Evolutionary conservation across 2,113 vertebrate genomes (phyloP).

Genomic region (Eptesicus fuscus): DNA sequence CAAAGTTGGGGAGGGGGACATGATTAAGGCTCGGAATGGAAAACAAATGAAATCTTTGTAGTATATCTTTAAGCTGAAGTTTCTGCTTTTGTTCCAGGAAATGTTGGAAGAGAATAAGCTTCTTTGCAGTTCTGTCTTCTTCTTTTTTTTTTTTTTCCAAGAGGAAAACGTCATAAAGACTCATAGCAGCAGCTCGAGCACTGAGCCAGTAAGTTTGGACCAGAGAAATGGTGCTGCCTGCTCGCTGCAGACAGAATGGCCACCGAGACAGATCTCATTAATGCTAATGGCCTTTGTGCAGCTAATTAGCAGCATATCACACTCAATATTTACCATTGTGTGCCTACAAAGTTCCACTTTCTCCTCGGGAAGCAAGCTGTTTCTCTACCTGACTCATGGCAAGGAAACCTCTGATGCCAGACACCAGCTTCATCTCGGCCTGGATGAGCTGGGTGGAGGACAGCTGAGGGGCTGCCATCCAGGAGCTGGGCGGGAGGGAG

Average conservation of each 20-base stretch:
- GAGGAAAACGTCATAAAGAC: not conserved
- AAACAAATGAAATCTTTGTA: not conserved
- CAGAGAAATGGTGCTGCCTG: not conserved
- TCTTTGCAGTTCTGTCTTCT: not conserved
- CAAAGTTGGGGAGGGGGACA: not conserved
- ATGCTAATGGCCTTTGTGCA: constrained; percentile 66
- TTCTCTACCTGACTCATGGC: constrained; percentile 52
- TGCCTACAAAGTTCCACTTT: constrained; percentile 61
- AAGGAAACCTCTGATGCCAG: not conserved
- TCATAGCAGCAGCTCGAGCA: not conserved
- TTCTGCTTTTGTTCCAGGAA: constrained; percentile 11
- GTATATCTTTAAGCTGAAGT: not conserved
- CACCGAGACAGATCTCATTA: constrained; percentile 63
- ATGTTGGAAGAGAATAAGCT: not conserved
- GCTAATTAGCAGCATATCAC: constrained; percentile 69
- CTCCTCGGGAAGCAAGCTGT: constrained; percentile 56
- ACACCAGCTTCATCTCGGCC: not conserved
- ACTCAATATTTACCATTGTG: constrained; percentile 73
- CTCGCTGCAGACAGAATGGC: not conserved
- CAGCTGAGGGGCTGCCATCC: not conserved
- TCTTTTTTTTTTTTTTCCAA: not conserved
- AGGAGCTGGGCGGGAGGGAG: not conserved
- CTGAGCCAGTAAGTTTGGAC: not conserved
- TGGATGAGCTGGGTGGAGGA: not conserved
- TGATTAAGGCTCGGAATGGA: not conserved